A percentile compares a stretch with the other conserved stretches of the same genome.
Conservation (phyloP, 2,113 vertebrate species). For the Mustela nigripes region DNA sequence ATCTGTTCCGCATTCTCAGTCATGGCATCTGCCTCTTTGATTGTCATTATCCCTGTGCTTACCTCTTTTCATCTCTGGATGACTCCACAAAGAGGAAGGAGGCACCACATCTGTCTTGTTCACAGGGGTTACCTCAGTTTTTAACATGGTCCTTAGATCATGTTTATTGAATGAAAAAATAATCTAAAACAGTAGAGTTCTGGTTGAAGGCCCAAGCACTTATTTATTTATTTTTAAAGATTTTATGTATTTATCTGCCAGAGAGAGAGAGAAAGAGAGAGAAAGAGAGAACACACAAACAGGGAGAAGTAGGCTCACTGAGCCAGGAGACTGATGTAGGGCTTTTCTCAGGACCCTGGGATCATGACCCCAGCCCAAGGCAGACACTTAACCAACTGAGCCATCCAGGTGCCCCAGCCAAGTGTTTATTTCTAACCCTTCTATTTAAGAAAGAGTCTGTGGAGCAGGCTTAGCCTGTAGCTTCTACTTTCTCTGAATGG, state of each 20-base stretch:
- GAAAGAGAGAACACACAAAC: no score
- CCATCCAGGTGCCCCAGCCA: background rate
- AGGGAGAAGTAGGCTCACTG: no score
- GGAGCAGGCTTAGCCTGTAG: background rate
- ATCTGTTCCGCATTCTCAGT: background rate
- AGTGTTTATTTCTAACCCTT: slow-evolving; percentile 12
- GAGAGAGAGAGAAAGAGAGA: no score
- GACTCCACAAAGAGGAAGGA: background rate
- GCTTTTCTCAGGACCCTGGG: no score
- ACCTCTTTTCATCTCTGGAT: background rate
- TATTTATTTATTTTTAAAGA: background rate
- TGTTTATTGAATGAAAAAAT: slow-evolving; percentile 43
- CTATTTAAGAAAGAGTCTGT: background rate
- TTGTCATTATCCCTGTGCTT: background rate
- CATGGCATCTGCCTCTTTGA: background rate
- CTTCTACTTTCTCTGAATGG: background rate
- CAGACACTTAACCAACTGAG: no score
- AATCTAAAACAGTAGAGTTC: background rate
- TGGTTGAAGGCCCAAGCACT: slow-evolving; percentile 19
- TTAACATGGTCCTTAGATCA: background rate
- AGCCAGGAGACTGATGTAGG: no score
- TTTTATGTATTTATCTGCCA: no score
- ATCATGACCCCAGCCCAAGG: no score
- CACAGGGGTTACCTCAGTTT: background rate
- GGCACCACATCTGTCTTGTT: background rate